Conservation (phyloP, 2,797 vertebrate species). For the Pristis pectinata region DNA sequence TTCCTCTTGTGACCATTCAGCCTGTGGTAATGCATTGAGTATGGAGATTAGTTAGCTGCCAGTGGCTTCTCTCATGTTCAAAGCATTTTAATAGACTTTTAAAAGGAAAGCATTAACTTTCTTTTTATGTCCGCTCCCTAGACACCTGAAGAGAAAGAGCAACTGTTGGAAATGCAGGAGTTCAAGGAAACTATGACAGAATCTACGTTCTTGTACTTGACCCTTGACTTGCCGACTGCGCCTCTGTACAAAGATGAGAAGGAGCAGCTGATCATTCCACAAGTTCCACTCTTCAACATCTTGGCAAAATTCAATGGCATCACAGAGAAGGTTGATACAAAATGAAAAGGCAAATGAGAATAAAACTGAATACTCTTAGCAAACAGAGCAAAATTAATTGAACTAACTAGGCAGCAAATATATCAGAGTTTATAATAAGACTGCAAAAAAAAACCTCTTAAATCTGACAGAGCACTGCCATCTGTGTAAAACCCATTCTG, state of each 20-base stretch:
- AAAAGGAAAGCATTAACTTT: neutral
- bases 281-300: conserved; percentile 95
- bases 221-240: conserved; percentile 88
- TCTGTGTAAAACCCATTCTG: neutral
- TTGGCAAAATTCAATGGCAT: conserved; percentile 87
- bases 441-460: no score
- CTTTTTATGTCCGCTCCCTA: conserved; percentile 43
- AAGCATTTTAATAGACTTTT: neutral
- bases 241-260: conserved; percentile 97
- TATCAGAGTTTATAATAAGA: no score
- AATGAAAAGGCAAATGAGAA: neutral
- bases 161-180: conserved; percentile 76
- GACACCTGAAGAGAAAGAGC: conserved; percentile 86
- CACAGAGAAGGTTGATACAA: conserved; percentile 76
- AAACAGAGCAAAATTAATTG: neutral
- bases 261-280: conserved; percentile 95
- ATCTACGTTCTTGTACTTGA: conserved; percentile 88
- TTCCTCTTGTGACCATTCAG: conserved; percentile 1
- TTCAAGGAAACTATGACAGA: conserved; percentile 93
- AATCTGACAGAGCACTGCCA: no score
- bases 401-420: no score
- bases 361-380: conserved; percentile 26
- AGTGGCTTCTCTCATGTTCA: neutral
- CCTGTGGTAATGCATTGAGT: neutral
- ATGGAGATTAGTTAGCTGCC: neutral